Percentiles rank a stretch among this genome's conserved stretches.
These are phyloP conservation scores for Siniperca obscura DNA, from an alignment of 2,797 vertebrate genomes.

Conservation along the genomic window DNA sequence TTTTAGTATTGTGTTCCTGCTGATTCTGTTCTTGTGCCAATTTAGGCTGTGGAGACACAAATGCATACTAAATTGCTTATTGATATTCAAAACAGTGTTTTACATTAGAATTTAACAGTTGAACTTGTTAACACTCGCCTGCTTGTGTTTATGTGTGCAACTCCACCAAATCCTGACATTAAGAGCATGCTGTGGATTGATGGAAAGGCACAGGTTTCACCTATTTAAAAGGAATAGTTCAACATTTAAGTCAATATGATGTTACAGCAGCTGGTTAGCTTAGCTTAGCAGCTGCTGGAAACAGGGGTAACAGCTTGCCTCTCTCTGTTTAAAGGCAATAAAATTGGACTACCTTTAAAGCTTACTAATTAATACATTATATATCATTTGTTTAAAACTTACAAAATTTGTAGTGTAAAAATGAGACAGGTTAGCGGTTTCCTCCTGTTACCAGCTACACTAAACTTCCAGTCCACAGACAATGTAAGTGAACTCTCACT, in stretches of 20 bases:
- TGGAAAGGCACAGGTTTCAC: neutral
- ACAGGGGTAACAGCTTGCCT: neutral
- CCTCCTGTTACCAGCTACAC: neutral
- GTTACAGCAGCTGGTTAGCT: neutral
- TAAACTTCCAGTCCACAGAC: neutral
- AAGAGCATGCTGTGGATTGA: neutral
- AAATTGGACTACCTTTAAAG: neutral
- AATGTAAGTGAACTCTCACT: neutral
- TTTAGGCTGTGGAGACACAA: conserved; percentile 55
- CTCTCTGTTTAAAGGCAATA: neutral
- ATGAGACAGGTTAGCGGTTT: neutral
- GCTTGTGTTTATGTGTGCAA: conserved; percentile 11
- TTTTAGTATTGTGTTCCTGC: conserved; percentile 46
- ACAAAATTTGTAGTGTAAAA: neutral
- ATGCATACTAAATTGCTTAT: conserved; percentile 55
- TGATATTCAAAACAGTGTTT: conserved; percentile 55
- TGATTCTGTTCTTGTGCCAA: conserved; percentile 52
- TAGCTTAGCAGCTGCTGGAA: neutral
- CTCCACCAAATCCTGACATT: conserved; percentile 3
- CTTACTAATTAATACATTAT: neutral
- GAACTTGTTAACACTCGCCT: conserved; percentile 7
- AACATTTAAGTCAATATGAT: neutral
- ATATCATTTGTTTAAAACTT: neutral
- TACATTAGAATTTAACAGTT: conserved; percentile 38
- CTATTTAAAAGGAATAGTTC: neutral